phyloP scores from a whole-genome alignment of 1,140 invertebrate species.

The Thrips palmi region DNA sequence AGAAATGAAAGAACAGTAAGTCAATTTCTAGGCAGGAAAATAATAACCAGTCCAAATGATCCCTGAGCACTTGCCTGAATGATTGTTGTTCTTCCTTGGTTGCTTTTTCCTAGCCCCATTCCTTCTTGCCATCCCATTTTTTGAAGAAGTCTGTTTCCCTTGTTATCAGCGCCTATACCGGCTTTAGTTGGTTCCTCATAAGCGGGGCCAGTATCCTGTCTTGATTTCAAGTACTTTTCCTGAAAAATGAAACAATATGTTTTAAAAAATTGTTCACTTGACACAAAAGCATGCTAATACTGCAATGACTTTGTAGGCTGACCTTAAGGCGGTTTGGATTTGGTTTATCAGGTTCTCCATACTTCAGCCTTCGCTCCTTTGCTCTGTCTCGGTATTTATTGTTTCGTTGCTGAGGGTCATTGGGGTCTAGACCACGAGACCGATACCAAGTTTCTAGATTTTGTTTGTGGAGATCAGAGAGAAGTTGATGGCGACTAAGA shows the following conservation, averaged over 20 bases:
- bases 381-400: slow-evolving; percentile 81
- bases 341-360: slow-evolving; percentile 70
- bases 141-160: slow-evolving; percentile 83
- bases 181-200: slow-evolving; percentile 45
- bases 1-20: slow-evolving; percentile 12
- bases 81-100: slow-evolving; percentile 85
- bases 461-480: slow-evolving; percentile 91
- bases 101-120: slow-evolving; percentile 77
- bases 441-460: slow-evolving; percentile 58
- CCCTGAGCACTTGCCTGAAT: slow-evolving; percentile 44
- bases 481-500: slow-evolving; percentile 74
- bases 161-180: slow-evolving; percentile 70
- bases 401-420: slow-evolving; percentile 29
- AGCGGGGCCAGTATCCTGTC: slow-evolving; percentile 29
- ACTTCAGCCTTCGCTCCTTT: slow-evolving; percentile 85
- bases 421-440: slow-evolving; percentile 31
- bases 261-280: background rate
- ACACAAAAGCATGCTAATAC: too few relatives aligned
- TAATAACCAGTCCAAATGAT: background rate
- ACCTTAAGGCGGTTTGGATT: slow-evolving; percentile 47
- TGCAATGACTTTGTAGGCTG: background rate
- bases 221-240: slow-evolving; percentile 40
- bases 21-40: background rate
- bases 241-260: slow-evolving; percentile 11
- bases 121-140: slow-evolving; percentile 99